These are phyloP conservation scores for Sebastes itinus DNA, from an alignment of 2,797 vertebrate genomes.

Conservation along the genomic window DNA sequence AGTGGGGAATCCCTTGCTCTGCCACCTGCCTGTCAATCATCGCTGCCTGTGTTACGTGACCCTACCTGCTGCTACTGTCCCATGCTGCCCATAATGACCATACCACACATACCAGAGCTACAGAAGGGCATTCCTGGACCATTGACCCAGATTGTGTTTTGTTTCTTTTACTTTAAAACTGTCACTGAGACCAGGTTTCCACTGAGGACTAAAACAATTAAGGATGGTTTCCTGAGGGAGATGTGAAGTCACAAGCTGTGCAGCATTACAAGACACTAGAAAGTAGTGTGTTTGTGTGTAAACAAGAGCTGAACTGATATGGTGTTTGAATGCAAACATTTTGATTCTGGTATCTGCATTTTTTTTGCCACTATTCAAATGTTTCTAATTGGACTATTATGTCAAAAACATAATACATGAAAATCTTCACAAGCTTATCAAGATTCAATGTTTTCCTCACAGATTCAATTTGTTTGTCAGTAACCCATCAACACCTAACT, in stretches of 20 bases:
- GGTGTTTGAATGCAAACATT: not conserved
- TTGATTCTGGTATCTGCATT: not conserved
- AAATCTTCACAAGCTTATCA: not conserved
- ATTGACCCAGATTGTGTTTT: constrained; percentile 44
- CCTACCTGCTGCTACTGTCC: constrained; percentile 71
- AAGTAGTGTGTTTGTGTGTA: not conserved
- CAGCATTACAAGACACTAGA: not conserved
- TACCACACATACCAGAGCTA: constrained; percentile 71
- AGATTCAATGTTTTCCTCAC: not conserved
- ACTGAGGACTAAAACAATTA: constrained; percentile 36
- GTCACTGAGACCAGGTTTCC: constrained; percentile 45
- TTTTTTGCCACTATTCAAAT: not conserved
- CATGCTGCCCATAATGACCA: constrained; percentile 60
- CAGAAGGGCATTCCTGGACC: constrained; percentile 57
- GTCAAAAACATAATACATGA: not conserved
- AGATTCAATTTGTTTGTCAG: not conserved
- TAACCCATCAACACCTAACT: not conserved
- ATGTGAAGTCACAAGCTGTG: constrained; percentile 13
- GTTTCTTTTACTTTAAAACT: constrained; percentile 37
- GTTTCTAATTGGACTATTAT: not conserved
- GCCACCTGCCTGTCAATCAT: constrained; percentile 76
- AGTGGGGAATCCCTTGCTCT: constrained; percentile 48
- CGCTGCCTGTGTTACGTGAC: constrained; percentile 42
- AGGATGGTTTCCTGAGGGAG: constrained; percentile 19
- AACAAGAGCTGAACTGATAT: not conserved